A percentile compares a stretch with the other conserved stretches of the same genome.
Conservation (phyloP, 30 jellyfish, hydroid and myxozoan genomes). For the Catostylus mosaicus region DNA sequence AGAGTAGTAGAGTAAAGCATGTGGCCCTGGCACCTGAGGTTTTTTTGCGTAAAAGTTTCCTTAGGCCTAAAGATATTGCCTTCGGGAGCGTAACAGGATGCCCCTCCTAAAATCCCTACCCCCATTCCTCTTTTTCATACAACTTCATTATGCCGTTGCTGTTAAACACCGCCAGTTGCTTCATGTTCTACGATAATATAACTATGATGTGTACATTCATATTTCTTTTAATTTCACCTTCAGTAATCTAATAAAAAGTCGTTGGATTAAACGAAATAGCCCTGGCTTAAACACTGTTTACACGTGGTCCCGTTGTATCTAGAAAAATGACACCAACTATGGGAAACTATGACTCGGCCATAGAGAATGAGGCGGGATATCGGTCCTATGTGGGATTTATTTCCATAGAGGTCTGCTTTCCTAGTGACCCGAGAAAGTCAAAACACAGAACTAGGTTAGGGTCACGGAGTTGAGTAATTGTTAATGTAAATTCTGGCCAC, state of each 20-base stretch:
- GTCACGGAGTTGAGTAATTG: slow-evolving; percentile 15
- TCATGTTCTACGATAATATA: no score
- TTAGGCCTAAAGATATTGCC: no score
- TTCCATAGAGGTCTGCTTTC: slow-evolving; percentile 10
- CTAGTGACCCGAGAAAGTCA: slow-evolving; percentile 18
- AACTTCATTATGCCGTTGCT: no score
- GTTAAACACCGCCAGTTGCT: no score
- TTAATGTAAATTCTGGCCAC: slow-evolving; percentile 10
- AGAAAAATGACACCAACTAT: background rate
- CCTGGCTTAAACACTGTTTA: background rate
- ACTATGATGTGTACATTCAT: no score
- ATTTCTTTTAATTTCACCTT: background rate
- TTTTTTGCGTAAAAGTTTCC: no score
- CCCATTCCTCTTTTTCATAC: no score
- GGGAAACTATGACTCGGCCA: background rate
- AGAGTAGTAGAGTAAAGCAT: no score
- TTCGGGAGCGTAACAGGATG: no score
- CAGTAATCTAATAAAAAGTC: background rate
- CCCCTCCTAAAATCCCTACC: no score
- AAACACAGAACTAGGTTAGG: background rate
- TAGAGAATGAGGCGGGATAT: background rate
- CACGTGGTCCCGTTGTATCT: background rate
- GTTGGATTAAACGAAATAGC: background rate
- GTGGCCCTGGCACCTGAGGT: no score
- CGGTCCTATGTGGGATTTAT: background rate